Base-by-base conservation (phyloP, 1,140 invertebrate genomes). In the Drosophila chauvacae region DNA sequence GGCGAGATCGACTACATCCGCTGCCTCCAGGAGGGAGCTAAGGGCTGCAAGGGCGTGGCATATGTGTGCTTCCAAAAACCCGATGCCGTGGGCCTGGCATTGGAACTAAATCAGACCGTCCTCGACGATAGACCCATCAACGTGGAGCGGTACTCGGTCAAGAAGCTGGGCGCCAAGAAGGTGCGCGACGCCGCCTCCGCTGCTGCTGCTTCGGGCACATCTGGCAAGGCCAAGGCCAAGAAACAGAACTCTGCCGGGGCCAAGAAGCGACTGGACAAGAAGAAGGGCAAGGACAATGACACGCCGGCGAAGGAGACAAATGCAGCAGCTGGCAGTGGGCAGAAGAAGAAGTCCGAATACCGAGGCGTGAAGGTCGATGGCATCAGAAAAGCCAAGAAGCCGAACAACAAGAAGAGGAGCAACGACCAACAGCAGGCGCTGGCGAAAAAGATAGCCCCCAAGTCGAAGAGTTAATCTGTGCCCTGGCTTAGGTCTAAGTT, bases 401-500 rank as follows among this genome's bases (percentile, higher is more conserved):
- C 76, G 20, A 56, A 39, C n/a, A 91, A 91, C n/a, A 91, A 91
- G 33, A 85, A 88, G 66, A 91, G 66, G 59, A 65, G 58, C 14
- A 85, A 77, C 26, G 72, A 60, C 23, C 60, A 79, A 51, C 58
- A 91, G 65, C 61, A 68, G 9, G 69, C 73, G 3, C 58, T 92
- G 44, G 91, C 91, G n/a, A 91, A 92, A 55, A 92, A 92, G 70
- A 92, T 92, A 69, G 91, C 91, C 3, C 91, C 91, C 55, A 88
- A 81, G 26, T 18, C 33, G 7, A 85, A 64, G 23, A 80, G 47
- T 13, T 87, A 77, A 68, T 56, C 2, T 13, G 23, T 0, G 10
- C 9, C 1, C n/a, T 6, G 26, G 26, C 13, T 7, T 68, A 68
- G 30, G 7, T 68, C 20, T 69, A 55, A 35, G 30, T 30, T 69